Evolutionary conservation across 2,888 invertebrate species (phyloP).

Genomic region (Drosophila recens): DNA sequence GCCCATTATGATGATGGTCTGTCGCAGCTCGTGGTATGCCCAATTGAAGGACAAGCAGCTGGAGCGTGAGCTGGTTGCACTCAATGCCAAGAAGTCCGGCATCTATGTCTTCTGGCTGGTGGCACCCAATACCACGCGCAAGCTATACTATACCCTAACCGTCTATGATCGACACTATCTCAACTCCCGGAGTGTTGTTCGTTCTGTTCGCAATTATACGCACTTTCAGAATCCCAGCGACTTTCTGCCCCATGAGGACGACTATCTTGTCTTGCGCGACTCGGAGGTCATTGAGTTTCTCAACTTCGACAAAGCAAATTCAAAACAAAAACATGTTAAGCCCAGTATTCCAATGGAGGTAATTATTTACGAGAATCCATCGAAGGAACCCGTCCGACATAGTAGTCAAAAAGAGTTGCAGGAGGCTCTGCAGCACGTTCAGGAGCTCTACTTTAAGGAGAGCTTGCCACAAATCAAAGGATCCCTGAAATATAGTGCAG

Average conservation of each 20-base stretch:
- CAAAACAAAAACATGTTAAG: not conserved
- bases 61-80: constrained; percentile 25
- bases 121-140: constrained; percentile 33
- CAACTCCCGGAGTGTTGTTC: constrained; percentile 48
- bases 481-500: not conserved
- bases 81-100: constrained; percentile 19
- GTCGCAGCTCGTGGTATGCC: constrained; percentile 54
- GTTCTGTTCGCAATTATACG: constrained; percentile 40
- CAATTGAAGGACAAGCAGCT: constrained; percentile 43
- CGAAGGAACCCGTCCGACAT: constrained; percentile 1
- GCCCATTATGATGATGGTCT: constrained; percentile 48
- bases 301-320: not conserved
- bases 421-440: constrained; percentile 19
- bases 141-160: constrained; percentile 53
- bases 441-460: not conserved
- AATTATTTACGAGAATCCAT: constrained; percentile 35
- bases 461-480: not conserved
- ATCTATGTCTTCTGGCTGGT: constrained; percentile 64
- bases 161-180: constrained; percentile 42
- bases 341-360: constrained; percentile 43
- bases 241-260: constrained; percentile 39
- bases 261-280: constrained; percentile 55
- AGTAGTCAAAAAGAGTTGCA: constrained; percentile 26
- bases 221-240: constrained; percentile 51
- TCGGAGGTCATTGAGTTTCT: constrained; percentile 34